Evolutionary conservation across 2,113 vertebrate genomes (phyloP).

Genomic region (Percina caprodes): DNA sequence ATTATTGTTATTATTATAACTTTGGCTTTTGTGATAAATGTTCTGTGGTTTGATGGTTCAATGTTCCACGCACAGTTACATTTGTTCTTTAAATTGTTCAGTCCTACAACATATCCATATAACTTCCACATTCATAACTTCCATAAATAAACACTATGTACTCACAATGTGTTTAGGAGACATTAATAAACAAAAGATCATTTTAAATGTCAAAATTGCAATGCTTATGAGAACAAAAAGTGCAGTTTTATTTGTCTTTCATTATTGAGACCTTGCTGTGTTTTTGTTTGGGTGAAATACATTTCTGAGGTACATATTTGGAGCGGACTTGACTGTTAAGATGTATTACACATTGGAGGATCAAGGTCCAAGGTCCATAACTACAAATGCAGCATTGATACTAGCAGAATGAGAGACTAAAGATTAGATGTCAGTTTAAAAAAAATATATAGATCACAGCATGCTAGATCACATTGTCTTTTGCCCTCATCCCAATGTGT

Average conservation of each 20-base stretch:
- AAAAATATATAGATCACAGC: not conserved
- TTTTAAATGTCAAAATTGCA: not conserved
- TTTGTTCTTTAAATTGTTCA: no score
- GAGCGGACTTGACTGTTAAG: not conserved
- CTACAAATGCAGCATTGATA: not conserved
- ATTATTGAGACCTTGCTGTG: not conserved
- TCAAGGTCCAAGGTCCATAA: no score
- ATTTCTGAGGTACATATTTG: not conserved
- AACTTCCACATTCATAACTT: no score
- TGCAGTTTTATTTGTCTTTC: not conserved
- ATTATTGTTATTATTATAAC: no score
- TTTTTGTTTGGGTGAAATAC: not conserved
- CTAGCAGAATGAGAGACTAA: not conserved
- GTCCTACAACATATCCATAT: no score
- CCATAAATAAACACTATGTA: not conserved
- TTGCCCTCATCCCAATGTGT: not conserved
- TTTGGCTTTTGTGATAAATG: no score
- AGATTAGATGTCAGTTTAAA: not conserved
- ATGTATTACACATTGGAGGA: not conserved
- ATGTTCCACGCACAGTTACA: no score
- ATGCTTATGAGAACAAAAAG: not conserved
- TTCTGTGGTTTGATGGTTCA: no score
- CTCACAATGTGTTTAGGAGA: not conserved
- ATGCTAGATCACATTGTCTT: not conserved
- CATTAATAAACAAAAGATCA: not conserved